Evolutionary conservation across 2,888 invertebrate species (phyloP).

Genomic region (Aelia acuminata): DNA sequence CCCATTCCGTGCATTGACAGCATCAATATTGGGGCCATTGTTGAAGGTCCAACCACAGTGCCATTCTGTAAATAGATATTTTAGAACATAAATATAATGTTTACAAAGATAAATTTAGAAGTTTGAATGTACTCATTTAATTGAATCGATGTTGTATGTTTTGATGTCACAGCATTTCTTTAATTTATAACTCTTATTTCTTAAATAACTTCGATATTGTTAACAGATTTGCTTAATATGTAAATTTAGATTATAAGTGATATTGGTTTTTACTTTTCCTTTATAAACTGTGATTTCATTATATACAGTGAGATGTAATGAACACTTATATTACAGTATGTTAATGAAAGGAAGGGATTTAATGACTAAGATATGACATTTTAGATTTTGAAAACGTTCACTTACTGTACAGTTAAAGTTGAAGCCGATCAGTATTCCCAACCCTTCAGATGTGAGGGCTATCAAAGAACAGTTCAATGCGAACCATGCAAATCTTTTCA

Average conservation of each 20-base stretch:
- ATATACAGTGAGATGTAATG: not conserved
- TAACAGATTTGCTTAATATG: no score
- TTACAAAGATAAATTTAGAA: not conserved
- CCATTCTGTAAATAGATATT: slow-evolving; percentile 73
- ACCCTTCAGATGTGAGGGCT: slow-evolving; percentile 80
- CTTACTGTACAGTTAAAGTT: slow-evolving; percentile 75
- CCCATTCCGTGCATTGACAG: slow-evolving; percentile 77
- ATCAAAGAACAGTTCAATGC: slow-evolving; percentile 73
- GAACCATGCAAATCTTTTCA: slow-evolving; percentile 75
- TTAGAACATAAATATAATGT: slow-evolving; percentile 47
- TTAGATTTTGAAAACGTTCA: slow-evolving; percentile 62
- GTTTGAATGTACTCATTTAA: no score
- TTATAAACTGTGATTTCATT: not conserved
- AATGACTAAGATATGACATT: not conserved
- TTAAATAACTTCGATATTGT: no score
- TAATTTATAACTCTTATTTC: no score
- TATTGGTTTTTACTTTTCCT: not conserved
- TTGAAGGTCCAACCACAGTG: slow-evolving; percentile 74
- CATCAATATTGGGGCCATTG: slow-evolving; percentile 74
- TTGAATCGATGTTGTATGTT: no score
- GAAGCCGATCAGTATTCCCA: slow-evolving; percentile 80
- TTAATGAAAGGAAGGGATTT: not conserved
- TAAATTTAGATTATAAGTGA: not conserved
- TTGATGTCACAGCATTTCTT: no score
- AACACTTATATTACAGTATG: not conserved